These are phyloP conservation scores for Canis aureus DNA, from an alignment of 2,113 vertebrate genomes.

Conservation along the genomic window DNA sequence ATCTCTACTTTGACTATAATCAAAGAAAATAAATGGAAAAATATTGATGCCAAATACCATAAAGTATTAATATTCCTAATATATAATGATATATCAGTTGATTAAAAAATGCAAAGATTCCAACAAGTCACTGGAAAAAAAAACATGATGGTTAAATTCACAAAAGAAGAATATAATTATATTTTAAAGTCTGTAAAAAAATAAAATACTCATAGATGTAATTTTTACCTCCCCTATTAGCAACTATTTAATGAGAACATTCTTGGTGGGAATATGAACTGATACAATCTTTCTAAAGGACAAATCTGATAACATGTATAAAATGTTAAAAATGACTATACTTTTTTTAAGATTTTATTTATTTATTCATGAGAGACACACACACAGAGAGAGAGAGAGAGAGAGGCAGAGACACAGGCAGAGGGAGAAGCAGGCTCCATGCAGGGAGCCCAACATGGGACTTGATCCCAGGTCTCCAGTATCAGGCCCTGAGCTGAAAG, in stretches of 20 bases:
- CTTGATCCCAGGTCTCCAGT: too few relatives aligned
- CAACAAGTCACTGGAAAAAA: not conserved
- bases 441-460: too few relatives aligned
- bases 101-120: not conserved
- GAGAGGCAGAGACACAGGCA: too few relatives aligned
- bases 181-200: slow-evolving; percentile 26
- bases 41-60: not conserved
- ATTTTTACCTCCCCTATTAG: not conserved
- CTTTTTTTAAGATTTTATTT: not conserved
- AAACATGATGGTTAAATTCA: not conserved
- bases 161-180: not conserved
- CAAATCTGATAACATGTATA: not conserved
- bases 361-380: too few relatives aligned
- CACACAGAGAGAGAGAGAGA: too few relatives aligned
- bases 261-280: not conserved
- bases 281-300: not conserved
- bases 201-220: not conserved
- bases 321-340: not conserved
- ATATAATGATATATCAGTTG: not conserved
- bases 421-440: too few relatives aligned
- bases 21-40: slow-evolving; percentile 34
- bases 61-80: not conserved
- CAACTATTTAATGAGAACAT: not conserved
- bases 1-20: not conserved
- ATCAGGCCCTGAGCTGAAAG: too few relatives aligned